Percentiles rank a stretch among this genome's conserved stretches.
Evolutionary conservation across 2,888 invertebrate genomes (phyloP).

Genomic region (Orthonychiurus folsomi): DNA sequence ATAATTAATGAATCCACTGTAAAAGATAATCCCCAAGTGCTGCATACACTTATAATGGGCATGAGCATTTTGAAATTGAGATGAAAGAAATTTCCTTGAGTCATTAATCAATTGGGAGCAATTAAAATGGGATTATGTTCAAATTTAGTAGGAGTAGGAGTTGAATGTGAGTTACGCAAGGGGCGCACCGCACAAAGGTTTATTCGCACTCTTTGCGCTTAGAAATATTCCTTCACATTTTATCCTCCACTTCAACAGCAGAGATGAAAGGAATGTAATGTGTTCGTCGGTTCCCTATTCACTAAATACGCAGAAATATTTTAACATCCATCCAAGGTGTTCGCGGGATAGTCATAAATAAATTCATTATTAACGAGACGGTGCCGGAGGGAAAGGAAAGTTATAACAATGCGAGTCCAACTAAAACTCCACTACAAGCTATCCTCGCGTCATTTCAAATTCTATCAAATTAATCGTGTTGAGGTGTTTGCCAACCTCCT

Average conservation of each 20-base stretch:
- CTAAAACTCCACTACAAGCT: too few relatives aligned
- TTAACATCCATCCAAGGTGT: constrained; percentile 16
- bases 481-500: too few relatives aligned
- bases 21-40: too few relatives aligned
- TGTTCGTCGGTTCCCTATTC: not conserved
- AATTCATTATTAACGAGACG: constrained; percentile 36
- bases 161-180: constrained; percentile 3
- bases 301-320: constrained; percentile 6
- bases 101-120: not conserved
- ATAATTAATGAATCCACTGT: too few relatives aligned
- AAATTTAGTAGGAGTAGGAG: not conserved
- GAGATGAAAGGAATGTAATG: constrained; percentile 9
- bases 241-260: not conserved
- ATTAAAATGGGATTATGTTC: not conserved
- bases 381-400: constrained; percentile 19
- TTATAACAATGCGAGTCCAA: too few relatives aligned
- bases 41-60: too few relatives aligned
- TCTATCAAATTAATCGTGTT: too few relatives aligned
- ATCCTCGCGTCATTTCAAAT: too few relatives aligned
- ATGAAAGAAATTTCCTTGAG: too few relatives aligned
- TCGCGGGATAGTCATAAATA: constrained; percentile 27
- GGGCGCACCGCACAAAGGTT: not conserved
- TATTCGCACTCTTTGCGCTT: not conserved
- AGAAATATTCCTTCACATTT: not conserved
- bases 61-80: too few relatives aligned